phyloP scores from a whole-genome alignment of 2,113 vertebrate genomes.

The Lophius piscatorius region DNA sequence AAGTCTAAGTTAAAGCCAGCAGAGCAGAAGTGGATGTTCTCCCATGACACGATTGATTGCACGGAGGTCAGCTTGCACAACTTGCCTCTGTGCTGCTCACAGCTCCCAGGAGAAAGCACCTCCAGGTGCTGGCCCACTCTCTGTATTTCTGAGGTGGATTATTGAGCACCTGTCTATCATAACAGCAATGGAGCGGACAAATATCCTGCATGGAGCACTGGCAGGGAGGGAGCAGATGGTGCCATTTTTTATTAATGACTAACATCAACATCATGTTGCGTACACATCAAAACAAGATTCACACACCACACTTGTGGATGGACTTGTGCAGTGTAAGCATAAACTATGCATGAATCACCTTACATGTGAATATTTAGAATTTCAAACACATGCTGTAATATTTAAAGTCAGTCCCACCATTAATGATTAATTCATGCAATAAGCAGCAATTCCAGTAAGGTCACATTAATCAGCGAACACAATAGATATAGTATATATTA shows the following conservation, averaged over 20 bases:
- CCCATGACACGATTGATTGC: conserved; percentile 51
- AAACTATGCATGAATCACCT: conserved; percentile 18
- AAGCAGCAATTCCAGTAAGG: neutral
- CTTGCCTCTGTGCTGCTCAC: conserved; percentile 27
- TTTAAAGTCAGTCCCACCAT: too few relatives aligned
- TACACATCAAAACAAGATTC: conserved; percentile 60
- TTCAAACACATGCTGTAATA: neutral
- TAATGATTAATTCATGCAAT: too few relatives aligned
- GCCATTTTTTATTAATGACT: conserved; percentile 70
- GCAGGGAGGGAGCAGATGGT: conserved; percentile 65
- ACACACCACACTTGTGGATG: conserved; percentile 31
- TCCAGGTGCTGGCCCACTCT: conserved; percentile 21
- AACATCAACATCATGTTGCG: conserved; percentile 60
- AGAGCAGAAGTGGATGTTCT: conserved; percentile 42
- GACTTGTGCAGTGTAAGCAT: conserved; percentile 16
- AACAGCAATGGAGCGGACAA: conserved; percentile 26
- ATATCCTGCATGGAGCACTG: conserved; percentile 46
- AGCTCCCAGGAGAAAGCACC: conserved; percentile 22
- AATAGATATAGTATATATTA: neutral
- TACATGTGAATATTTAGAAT: neutral
- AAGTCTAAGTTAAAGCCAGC: conserved; percentile 50
- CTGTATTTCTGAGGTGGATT: conserved; percentile 50
- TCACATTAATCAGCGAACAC: too few relatives aligned
- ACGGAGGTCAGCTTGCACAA: conserved; percentile 36
- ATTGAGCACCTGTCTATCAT: conserved; percentile 67